phyloP scores from a whole-genome alignment of 2,888 invertebrate genomes.

The Linnaemya tessellans region DNA sequence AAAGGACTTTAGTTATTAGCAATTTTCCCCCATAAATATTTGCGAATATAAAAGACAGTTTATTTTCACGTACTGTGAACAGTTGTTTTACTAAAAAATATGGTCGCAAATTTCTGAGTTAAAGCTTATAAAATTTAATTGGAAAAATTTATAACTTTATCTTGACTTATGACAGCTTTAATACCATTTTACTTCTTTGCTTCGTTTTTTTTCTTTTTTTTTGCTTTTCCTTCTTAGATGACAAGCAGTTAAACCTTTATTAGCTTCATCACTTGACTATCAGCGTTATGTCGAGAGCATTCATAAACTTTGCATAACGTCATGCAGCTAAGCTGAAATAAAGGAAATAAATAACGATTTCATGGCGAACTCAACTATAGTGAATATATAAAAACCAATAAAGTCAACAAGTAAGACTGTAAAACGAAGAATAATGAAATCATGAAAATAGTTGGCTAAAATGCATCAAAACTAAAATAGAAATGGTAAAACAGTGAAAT shows the following conservation, averaged over 20 bases:
- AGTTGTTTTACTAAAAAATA: not conserved
- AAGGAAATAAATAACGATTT: not conserved
- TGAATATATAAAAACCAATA: not conserved
- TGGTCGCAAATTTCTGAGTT: not conserved
- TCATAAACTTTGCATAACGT: not conserved
- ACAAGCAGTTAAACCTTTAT: constrained; percentile 17
- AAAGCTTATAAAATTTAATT: not conserved
- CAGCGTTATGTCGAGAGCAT: not conserved
- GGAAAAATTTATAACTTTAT: constrained; percentile 2
- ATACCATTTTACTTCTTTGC: no score
- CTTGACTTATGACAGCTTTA: not conserved
- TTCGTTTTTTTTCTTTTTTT: no score
- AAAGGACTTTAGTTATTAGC: not conserved
- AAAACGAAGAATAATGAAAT: not conserved
- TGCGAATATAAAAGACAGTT: not conserved
- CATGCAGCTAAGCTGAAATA: not conserved
- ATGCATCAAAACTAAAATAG: not conserved
- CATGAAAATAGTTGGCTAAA: not conserved
- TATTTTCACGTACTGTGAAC: not conserved
- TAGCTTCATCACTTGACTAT: not conserved
- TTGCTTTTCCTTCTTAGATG: constrained; percentile 3
- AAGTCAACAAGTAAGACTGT: not conserved
- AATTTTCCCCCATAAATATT: not conserved
- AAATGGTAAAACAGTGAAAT: not conserved
- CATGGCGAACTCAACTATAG: not conserved